Percentiles rank a stretch among this genome's conserved stretches.
Conservation (phyloP, 1,140 invertebrate species). For the Archegozetes longisetosus region DNA sequence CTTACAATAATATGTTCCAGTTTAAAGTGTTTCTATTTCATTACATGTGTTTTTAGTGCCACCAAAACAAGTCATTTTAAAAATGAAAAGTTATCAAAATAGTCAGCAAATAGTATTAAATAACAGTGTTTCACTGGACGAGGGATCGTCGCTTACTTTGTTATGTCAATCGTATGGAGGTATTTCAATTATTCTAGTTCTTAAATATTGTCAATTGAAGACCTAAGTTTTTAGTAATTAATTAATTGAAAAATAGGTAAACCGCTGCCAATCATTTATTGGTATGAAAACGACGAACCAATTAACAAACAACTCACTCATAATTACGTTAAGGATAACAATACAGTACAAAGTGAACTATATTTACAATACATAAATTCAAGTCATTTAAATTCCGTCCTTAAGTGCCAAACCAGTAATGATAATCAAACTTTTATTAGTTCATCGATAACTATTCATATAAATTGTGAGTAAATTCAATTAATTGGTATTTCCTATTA, state of each 20-base stretch:
- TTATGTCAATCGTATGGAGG: conserved; percentile 8
- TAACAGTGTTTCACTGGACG: neutral
- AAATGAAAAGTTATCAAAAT: neutral
- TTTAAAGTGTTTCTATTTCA: too few species aligned
- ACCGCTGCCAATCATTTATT: conserved; percentile 5
- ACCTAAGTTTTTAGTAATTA: too few species aligned
- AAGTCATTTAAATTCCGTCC: neutral
- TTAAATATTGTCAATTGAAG: too few species aligned
- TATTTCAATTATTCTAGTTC: too few species aligned
- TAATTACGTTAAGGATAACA: neutral
- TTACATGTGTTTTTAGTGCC: conserved; percentile 9
- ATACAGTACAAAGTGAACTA: conserved; percentile 9
- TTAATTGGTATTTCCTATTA: neutral
- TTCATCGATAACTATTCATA: neutral
- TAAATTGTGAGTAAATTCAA: conserved; percentile 8
- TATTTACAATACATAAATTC: neutral
- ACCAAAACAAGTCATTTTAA: conserved; percentile 2
- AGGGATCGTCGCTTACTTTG: conserved; percentile 5
- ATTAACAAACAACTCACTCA: conserved; percentile 5
- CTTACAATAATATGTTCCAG: too few species aligned
- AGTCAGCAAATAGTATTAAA: neutral
- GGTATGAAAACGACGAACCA: conserved; percentile 1
- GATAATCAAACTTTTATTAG: conserved; percentile 10
- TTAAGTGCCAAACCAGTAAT: conserved; percentile 8
- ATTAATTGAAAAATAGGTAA: too few species aligned